A percentile compares a stretch with the other conserved stretches of the same genome.
These are phyloP conservation scores for Felis chaus DNA, from an alignment of 2,113 vertebrate genomes.

Conservation along the genomic window DNA sequence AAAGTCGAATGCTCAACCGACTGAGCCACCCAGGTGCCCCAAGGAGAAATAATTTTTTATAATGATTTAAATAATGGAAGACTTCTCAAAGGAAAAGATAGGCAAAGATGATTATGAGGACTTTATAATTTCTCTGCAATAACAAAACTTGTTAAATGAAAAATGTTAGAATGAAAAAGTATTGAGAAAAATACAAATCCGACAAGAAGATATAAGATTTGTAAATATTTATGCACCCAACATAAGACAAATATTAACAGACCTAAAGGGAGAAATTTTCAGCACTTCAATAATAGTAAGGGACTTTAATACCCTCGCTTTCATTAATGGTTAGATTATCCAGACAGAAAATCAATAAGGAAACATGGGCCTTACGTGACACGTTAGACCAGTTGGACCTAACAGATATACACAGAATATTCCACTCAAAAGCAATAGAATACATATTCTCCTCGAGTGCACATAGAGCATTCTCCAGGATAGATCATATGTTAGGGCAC, in stretches of 20 bases:
- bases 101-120: neutral
- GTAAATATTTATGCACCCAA: neutral
- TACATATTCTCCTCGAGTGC: neutral
- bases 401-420: neutral
- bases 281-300: neutral
- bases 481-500: neutral
- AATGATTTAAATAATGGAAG: slow-evolving; percentile 14
- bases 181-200: neutral
- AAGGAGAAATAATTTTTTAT: neutral
- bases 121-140: neutral
- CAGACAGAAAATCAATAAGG: neutral
- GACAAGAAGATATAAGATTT: neutral
- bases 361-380: neutral
- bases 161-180: neutral
- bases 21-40: too few relatives aligned
- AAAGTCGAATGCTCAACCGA: too few relatives aligned
- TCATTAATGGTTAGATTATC: neutral
- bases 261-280: neutral
- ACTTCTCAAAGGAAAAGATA: slow-evolving; percentile 37
- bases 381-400: neutral
- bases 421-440: neutral
- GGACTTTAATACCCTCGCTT: neutral
- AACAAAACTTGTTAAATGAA: slow-evolving; percentile 40
- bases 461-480: neutral
- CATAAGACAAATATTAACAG: neutral